Evolutionary conservation across 35 echinoderm and acorn worm genomes (phyloP).

Genomic region (Chiridota heheva): DNA sequence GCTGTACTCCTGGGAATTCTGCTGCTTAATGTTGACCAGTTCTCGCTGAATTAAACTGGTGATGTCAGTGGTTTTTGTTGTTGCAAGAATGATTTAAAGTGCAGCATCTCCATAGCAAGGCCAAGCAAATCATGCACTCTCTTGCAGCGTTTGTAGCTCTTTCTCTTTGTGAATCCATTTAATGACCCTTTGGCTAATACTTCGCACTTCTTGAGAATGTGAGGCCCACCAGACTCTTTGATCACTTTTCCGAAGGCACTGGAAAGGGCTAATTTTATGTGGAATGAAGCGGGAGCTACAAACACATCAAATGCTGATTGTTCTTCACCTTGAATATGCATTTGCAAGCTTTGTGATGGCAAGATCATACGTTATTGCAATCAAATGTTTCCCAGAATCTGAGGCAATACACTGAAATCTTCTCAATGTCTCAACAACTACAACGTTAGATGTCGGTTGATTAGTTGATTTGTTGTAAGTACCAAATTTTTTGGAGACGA

Average conservation of each 20-base stretch:
- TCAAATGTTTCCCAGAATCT: slow-evolving; percentile 9
- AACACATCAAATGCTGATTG: slow-evolving; percentile 23
- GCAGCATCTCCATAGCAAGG: slow-evolving; percentile 17
- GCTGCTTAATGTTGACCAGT: neutral
- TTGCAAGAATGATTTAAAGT: too few species aligned
- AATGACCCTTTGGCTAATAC: slow-evolving; percentile 19
- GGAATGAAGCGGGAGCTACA: neutral
- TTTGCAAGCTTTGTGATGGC: slow-evolving; percentile 14
- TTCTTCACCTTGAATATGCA: slow-evolving; percentile 13
- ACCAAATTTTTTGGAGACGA: slow-evolving; percentile 20
- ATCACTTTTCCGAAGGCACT: slow-evolving; percentile 13
- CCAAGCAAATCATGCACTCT: neutral
- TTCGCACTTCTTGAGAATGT: slow-evolving; percentile 12
- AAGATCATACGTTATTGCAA: slow-evolving; percentile 23
- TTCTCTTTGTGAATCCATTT: slow-evolving; percentile 17
- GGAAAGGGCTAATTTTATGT: slow-evolving; percentile 7
- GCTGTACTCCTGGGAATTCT: neutral
- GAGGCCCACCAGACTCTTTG: slow-evolving; percentile 1
- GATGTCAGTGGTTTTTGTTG: neutral
- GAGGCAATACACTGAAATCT: slow-evolving; percentile 10
- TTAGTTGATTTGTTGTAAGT: too few species aligned
- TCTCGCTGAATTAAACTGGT: neutral
- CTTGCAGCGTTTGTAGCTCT: slow-evolving; percentile 24
- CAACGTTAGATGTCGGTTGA: slow-evolving; percentile 18
- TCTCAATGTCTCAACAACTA: slow-evolving; percentile 8